A percentile compares a stretch with the other conserved stretches of the same genome.
phyloP scores from a whole-genome alignment of 2,113 vertebrate genomes.

The Prionailurus bengalensis region DNA sequence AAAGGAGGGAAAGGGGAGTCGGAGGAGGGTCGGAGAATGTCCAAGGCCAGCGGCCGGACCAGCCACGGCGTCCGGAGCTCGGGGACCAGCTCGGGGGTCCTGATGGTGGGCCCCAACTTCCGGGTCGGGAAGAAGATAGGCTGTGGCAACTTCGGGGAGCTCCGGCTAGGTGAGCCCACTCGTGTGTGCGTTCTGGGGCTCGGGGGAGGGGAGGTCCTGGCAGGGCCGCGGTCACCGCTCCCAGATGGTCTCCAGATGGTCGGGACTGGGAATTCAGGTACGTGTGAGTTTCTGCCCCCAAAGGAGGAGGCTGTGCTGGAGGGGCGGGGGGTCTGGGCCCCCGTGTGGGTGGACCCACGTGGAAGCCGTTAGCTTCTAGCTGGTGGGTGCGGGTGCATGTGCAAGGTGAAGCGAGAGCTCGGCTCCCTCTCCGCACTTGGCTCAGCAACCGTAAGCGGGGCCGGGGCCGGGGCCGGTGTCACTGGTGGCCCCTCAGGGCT shows the following conservation, averaged over 20 bases:
- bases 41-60: constrained; percentile 89
- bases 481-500: neutral
- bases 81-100: constrained; percentile 95
- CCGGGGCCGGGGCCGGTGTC: fast-evolving
- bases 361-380: no score
- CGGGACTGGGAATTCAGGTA: neutral
- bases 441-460: neutral
- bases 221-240: fast-evolving
- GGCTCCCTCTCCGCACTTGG: no score
- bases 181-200: fast-evolving
- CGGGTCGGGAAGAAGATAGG: constrained; percentile 98
- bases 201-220: fast-evolving
- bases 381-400: neutral
- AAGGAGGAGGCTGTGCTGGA: neutral
- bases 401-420: fast-evolving
- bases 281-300: neutral
- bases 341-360: fast-evolving
- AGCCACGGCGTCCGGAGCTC: constrained; percentile 89
- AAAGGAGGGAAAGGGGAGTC: constrained; percentile 96
- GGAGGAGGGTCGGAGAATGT: constrained; percentile 96
- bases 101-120: constrained; percentile 99
- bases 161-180: constrained; percentile 93
- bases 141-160: constrained; percentile 97
- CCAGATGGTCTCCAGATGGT: neutral
- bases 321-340: neutral